Evolutionary conservation across 2,113 vertebrate species (phyloP), one percentile per base, ranked within the genome.

Genomic region (Petromus typicus): DNA sequence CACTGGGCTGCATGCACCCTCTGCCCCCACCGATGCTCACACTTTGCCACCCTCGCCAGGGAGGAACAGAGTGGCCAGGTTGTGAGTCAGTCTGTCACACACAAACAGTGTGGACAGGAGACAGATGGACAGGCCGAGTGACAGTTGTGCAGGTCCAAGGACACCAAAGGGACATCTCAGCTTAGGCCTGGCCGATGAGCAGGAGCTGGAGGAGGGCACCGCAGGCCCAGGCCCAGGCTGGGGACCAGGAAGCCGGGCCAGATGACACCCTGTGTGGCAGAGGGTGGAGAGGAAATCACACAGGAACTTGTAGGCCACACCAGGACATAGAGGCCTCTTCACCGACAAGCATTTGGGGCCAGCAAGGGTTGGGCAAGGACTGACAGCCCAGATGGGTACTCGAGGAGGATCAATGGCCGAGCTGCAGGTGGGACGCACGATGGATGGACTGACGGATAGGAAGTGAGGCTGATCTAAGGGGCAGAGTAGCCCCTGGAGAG

Each of bases 311-410:
- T 1, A 67, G 86, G 57, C 67, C 51, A 0, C 2, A 45, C 34
- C 2, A 22, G 40, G 69, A 56, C 18, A n/a, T 1, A 7, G 75
- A 14, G 76, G 76, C 73, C 51, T 71, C 83, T 37, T 67, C 66
- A 6, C 45, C 2, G 1, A 43, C 45, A 34, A 9, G 20, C 14
- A 13, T 61, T 10, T 23, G 43, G n/a, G 82, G 7, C 43, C n/a
- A 1, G 34, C 40, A 51, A 13, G 23, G 37, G 16, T 37, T 5
- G 40, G 20, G 45, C 30, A 23, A 90, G 37, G 57, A 78, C 16
- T 0, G 2, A 2, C n/a, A 37, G 57, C 37, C 3, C 11, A 0
- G 14, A 1, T 4, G 1, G 3, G 34, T 20, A 12, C 23, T 56
- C 69, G 20, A 2, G 48, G 78, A 54, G 1, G 6, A 2, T 57